Evolutionary conservation across 2,113 vertebrate species (phyloP).

Genomic region (Petrocephalus microphthalmus): DNA sequence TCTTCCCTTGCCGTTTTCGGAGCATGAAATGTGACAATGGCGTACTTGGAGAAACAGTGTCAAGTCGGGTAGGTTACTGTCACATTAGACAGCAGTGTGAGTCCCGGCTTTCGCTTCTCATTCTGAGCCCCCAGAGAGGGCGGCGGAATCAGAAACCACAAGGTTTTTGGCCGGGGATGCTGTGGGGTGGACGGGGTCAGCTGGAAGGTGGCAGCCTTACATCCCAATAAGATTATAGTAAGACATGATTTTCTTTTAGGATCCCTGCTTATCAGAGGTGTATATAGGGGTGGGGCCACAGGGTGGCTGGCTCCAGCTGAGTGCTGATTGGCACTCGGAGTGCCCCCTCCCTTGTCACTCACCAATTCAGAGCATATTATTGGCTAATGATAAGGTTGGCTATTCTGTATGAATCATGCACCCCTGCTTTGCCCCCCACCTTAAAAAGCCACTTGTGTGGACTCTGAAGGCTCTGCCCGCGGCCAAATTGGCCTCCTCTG

Average conservation of each 20-base stretch:
- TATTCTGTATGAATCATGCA: not conserved
- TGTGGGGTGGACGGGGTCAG: not conserved
- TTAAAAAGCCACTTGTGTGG: not conserved
- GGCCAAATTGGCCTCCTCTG: not conserved
- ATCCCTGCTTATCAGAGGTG: not conserved
- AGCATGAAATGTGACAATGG: constrained; percentile 8
- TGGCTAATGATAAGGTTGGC: not conserved
- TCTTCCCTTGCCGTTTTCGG: not conserved
- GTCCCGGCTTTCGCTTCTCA: not conserved
- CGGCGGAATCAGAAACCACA: not conserved
- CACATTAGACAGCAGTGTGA: not conserved
- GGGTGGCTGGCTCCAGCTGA: not conserved
- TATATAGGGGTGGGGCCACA: not conserved
- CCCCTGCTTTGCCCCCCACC: not conserved
- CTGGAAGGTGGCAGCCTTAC: not conserved
- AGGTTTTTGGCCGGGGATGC: not conserved
- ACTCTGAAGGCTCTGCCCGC: not conserved
- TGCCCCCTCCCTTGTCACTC: not conserved
- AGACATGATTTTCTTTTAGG: not conserved
- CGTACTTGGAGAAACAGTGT: constrained; percentile 8
- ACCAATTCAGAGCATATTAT: not conserved
- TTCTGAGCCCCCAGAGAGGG: not conserved
- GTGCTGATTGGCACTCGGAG: not conserved
- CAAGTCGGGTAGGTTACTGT: not conserved
- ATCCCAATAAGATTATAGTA: not conserved